A percentile compares a stretch with the other conserved stretches of the same genome.
Evolutionary conservation across 2,888 invertebrate genomes (phyloP).

Genomic region (Melanargia galathea): DNA sequence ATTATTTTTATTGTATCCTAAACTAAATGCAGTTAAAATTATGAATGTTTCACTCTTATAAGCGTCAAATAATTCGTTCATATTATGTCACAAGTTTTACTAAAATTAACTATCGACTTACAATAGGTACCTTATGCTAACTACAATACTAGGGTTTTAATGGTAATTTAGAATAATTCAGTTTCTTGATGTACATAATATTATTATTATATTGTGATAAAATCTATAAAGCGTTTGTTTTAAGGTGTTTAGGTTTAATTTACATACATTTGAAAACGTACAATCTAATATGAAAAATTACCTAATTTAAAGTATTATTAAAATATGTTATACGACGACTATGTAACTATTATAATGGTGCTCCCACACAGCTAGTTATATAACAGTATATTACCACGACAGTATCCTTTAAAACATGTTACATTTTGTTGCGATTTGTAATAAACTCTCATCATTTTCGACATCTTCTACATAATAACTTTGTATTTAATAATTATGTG

Average conservation of each 20-base stretch:
- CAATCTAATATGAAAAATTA: slow-evolving; percentile 22
- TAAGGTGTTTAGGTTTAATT: slow-evolving; percentile 37
- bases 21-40: background rate
- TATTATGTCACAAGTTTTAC: background rate
- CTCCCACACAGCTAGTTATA: background rate
- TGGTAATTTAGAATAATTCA: slow-evolving; percentile 76
- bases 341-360: background rate
- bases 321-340: background rate
- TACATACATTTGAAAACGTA: slow-evolving; percentile 28
- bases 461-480: no score
- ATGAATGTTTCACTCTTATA: background rate
- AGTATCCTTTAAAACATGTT: no score
- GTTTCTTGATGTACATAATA: slow-evolving; percentile 48
- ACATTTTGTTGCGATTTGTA: no score
- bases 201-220: slow-evolving; percentile 48
- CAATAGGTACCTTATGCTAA: slow-evolving; percentile 18
- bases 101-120: background rate
- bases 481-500: background rate
- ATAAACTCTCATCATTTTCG: no score
- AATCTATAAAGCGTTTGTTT: slow-evolving; percentile 72
- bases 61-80: background rate
- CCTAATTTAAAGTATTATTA: background rate
- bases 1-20: background rate
- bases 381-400: no score
- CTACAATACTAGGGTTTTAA: slow-evolving; percentile 52